Percentiles rank a stretch among this genome's conserved stretches.
Evolutionary conservation across 2,113 vertebrate species (phyloP).

Genomic region (Tyrannus savana): DNA sequence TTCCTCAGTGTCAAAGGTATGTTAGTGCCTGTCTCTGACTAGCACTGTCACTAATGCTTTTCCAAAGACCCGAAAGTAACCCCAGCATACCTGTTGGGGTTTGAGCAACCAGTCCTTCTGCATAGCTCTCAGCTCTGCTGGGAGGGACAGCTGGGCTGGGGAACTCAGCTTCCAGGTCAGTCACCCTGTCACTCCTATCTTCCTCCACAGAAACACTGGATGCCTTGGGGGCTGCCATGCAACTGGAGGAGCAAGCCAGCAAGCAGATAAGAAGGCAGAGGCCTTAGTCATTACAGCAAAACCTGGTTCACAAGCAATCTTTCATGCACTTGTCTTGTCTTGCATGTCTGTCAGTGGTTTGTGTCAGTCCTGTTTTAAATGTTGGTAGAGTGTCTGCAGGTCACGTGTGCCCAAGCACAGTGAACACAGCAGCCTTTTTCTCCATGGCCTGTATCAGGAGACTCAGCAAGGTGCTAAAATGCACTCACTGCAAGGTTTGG

Average conservation of each 20-base stretch:
- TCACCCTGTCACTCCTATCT: background rate
- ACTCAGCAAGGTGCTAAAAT: background rate
- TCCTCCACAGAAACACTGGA: conserved; percentile 68
- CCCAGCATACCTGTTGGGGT: background rate
- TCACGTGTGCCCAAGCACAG: background rate
- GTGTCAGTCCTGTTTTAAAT: background rate
- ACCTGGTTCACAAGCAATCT: conserved; percentile 2
- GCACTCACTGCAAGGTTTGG: background rate
- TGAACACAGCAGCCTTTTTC: background rate
- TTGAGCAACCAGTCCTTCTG: background rate
- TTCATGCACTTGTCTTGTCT: conserved; percentile 4
- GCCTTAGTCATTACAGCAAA: conserved; percentile 56
- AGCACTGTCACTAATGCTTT: background rate
- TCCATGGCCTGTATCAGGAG: background rate
- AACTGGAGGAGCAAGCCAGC: conserved; percentile 79
- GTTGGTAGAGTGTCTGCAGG: background rate
- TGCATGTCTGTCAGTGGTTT: background rate
- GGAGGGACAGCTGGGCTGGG: background rate
- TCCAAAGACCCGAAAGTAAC: background rate
- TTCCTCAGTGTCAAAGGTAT: conserved; percentile 67
- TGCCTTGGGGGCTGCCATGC: conserved; percentile 73
- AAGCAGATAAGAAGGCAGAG: conserved; percentile 70
- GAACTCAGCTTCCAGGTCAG: background rate
- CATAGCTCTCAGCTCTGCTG: background rate
- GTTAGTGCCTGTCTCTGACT: background rate